These are phyloP conservation scores for Xanthia icteritia DNA, from an alignment of 2,888 invertebrate species.

Conservation along the genomic window DNA sequence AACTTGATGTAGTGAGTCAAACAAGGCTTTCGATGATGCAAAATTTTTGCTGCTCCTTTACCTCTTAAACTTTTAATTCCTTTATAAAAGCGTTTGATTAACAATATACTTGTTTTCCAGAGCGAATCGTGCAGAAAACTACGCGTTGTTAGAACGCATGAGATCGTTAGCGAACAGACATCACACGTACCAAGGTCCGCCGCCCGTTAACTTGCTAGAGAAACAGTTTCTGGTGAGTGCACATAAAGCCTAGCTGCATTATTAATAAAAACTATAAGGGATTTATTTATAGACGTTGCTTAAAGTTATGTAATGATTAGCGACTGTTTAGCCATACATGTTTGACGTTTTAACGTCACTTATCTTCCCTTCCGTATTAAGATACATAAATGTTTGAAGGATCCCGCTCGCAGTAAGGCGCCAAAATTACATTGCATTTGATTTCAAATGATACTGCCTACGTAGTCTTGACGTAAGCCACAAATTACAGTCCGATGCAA, in stretches of 20 bases:
- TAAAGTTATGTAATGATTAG: too few relatives aligned
- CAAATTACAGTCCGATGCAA: too few relatives aligned
- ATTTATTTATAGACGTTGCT: too few relatives aligned
- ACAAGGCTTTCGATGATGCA: background rate
- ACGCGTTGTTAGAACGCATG: conserved; percentile 87
- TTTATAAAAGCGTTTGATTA: background rate
- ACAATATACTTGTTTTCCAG: conserved; percentile 71
- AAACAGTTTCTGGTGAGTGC: conserved; percentile 93
- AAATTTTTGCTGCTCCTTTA: background rate
- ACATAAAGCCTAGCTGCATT: background rate
- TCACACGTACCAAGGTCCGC: conserved; percentile 87
- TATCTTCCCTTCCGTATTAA: too few relatives aligned
- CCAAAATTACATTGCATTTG: background rate
- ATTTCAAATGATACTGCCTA: background rate
- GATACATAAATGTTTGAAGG: background rate
- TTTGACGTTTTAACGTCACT: too few relatives aligned
- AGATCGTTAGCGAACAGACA: conserved; percentile 85
- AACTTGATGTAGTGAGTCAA: too few relatives aligned
- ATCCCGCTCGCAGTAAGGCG: background rate
- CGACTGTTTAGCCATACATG: too few relatives aligned
- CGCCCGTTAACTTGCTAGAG: conserved; percentile 92
- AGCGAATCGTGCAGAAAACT: conserved; percentile 87
- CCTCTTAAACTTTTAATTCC: background rate
- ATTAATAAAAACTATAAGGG: too few relatives aligned
- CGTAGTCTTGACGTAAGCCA: background rate